A percentile compares a stretch with the other conserved stretches of the same genome.
phyloP scores from a whole-genome alignment of 2,113 vertebrate species.

The Antennarius striatus region DNA sequence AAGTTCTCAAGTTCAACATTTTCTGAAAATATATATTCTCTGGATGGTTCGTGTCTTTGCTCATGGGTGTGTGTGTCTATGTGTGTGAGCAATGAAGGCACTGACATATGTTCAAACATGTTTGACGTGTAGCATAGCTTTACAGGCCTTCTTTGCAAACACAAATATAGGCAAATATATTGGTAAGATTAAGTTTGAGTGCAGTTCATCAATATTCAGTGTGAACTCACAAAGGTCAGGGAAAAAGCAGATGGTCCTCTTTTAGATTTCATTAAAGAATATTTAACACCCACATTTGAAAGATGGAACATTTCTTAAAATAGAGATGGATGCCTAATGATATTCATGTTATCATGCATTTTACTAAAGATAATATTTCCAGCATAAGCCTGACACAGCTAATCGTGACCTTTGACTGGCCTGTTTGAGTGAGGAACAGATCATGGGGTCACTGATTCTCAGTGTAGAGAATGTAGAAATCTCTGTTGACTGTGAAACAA shows the following conservation, averaged over 20 bases:
- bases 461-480: too few relatives aligned
- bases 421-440: too few relatives aligned
- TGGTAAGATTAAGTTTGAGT: background rate
- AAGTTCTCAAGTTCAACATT: background rate
- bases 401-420: too few relatives aligned
- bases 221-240: background rate
- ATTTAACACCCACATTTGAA: constrained; percentile 2
- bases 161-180: background rate
- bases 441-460: too few relatives aligned
- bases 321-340: background rate
- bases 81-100: background rate
- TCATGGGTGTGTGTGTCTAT: background rate
- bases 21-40: background rate
- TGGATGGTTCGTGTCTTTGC: background rate
- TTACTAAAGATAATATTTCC: too few relatives aligned
- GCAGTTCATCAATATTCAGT: constrained; percentile 11
- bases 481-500: constrained; percentile 6
- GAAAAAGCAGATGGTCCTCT: constrained; percentile 1
- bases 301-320: constrained; percentile 1
- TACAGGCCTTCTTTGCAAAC: background rate
- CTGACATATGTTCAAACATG: background rate
- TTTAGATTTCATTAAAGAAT: constrained; percentile 25
- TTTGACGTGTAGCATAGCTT: background rate
- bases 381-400: too few relatives aligned
- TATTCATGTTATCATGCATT: too few relatives aligned